A percentile compares a stretch with the other conserved stretches of the same genome.
These are phyloP conservation scores for Neostethus bicornis DNA, from an alignment of 2,797 vertebrate species.

Conservation along the genomic window DNA sequence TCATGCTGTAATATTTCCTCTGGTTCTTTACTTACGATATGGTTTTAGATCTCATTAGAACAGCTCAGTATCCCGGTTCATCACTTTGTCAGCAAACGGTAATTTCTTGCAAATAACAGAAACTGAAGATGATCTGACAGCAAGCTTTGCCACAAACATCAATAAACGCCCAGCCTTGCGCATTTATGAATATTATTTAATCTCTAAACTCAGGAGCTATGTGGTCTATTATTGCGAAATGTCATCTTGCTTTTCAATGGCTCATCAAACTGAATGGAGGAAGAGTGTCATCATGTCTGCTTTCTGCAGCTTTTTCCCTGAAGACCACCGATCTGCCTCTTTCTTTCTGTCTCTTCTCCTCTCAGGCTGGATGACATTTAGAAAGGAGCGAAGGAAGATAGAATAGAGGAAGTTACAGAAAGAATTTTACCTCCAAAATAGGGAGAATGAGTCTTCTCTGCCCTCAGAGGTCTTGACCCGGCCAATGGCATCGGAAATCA, in stretches of 20 bases:
- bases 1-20: conserved; percentile 47
- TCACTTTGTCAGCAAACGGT: conserved; percentile 42
- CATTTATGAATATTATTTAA: conserved; percentile 78
- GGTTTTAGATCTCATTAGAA: conserved; percentile 48
- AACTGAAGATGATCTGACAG: conserved; percentile 60
- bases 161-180: conserved; percentile 78
- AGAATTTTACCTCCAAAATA: conserved; percentile 51
- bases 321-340: conserved; percentile 59
- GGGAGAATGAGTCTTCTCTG: conserved; percentile 43
- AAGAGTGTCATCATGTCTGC: conserved; percentile 68
- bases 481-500: conserved; percentile 58
- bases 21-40: conserved; percentile 40
- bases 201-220: conserved; percentile 71
- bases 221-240: conserved; percentile 74
- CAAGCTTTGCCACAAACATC: conserved; percentile 65
- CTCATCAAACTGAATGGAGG: conserved; percentile 69
- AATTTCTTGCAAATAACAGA: conserved; percentile 55
- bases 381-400: conserved; percentile 53
- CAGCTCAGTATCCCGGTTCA: conserved; percentile 45
- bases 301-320: conserved; percentile 68
- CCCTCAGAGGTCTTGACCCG: conserved; percentile 62
- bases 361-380: conserved; percentile 73
- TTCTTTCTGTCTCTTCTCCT: conserved; percentile 46
- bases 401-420: conserved; percentile 62
- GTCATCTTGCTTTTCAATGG: conserved; percentile 77